Conservation (phyloP, 2,113 vertebrate species). For the Eretmochelys imbricata region DNA sequence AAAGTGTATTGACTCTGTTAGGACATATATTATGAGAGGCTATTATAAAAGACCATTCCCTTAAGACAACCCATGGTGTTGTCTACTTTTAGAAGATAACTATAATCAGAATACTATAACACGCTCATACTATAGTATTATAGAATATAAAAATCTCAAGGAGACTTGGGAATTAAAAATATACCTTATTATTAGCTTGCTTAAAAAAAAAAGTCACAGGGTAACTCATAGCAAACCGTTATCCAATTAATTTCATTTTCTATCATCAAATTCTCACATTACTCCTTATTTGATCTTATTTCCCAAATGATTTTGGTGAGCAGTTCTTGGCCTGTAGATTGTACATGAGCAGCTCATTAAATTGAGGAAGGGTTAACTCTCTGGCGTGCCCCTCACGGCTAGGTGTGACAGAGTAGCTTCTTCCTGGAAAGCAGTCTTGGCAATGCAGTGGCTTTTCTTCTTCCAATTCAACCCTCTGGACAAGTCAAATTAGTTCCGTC, state of each 20-base stretch:
- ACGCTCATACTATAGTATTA: neutral
- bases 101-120: neutral
- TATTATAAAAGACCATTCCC: neutral
- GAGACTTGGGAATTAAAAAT: neutral
- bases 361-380: neutral
- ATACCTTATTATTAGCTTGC: neutral
- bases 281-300: neutral
- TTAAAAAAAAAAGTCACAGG: neutral
- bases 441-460: neutral
- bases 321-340: neutral
- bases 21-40: neutral
- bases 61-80: neutral
- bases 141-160: neutral
- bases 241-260: neutral
- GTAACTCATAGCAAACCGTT: neutral
- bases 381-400: no score
- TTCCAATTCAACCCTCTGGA: neutral
- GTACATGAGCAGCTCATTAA: neutral
- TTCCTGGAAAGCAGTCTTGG: neutral
- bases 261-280: neutral
- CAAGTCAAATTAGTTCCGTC: neutral
- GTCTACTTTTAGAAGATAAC: neutral
- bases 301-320: neutral
- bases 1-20: neutral
- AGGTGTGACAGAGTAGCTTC: neutral